Conservation (phyloP, 2,888 invertebrate species). For the Strigamia transsilvanica region DNA sequence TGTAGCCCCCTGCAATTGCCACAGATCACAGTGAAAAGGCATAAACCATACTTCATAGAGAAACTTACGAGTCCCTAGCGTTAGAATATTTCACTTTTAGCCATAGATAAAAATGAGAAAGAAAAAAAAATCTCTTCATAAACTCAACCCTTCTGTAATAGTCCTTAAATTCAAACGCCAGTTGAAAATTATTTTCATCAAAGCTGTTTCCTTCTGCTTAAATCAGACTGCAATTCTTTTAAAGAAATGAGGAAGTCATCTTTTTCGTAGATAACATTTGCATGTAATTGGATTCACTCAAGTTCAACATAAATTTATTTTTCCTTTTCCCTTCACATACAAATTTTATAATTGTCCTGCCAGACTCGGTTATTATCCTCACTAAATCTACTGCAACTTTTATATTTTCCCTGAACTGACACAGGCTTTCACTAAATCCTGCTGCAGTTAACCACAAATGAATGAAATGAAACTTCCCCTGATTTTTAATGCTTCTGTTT, state of each 20-base stretch:
- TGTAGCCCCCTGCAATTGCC: conserved; percentile 41
- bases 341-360: conserved; percentile 49
- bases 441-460: background rate
- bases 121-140: conserved; percentile 4
- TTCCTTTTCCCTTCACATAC: conserved; percentile 28
- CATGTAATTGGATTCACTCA: conserved; percentile 40
- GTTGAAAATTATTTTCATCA: conserved; percentile 46
- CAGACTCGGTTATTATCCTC: conserved; percentile 36
- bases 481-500: too few relatives aligned
- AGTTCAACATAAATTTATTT: conserved; percentile 37
- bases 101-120: background rate
- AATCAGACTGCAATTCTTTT: background rate
- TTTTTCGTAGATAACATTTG: conserved; percentile 33
- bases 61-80: conserved; percentile 44
- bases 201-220: conserved; percentile 26
- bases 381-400: conserved; percentile 17
- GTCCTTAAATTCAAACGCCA: background rate
- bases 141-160: conserved; percentile 11
- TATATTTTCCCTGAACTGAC: conserved; percentile 22
- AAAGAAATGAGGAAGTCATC: conserved; percentile 10
- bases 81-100: conserved; percentile 43
- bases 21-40: conserved; percentile 40
- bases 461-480: background rate
- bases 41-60: conserved; percentile 38
- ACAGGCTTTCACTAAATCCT: conserved; percentile 13